Evolutionary conservation across 2,888 invertebrate genomes (phyloP).

Genomic region (Dasypolia templi): DNA sequence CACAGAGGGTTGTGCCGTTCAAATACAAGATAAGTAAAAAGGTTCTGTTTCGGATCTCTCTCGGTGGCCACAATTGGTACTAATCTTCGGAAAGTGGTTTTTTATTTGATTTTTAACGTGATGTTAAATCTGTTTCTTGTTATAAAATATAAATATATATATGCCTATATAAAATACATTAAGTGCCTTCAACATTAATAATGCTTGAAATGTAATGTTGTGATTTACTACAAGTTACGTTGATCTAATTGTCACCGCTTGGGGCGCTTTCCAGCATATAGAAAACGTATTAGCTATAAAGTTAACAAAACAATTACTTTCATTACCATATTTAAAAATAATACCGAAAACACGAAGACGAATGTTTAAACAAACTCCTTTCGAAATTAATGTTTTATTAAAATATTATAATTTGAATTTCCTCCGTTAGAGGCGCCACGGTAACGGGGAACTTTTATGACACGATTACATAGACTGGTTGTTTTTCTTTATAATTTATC

Average conservation of each 20-base stretch:
- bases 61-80: slow-evolving; percentile 17
- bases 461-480: slow-evolving; percentile 62
- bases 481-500: slow-evolving; percentile 70
- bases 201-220: too few species aligned
- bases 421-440: slow-evolving; percentile 69
- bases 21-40: slow-evolving; percentile 51
- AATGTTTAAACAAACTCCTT: slow-evolving; percentile 43
- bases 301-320: slow-evolving; percentile 15
- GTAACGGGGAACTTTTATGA: slow-evolving; percentile 55
- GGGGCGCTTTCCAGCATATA: slow-evolving; percentile 33
- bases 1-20: slow-evolving; percentile 57
- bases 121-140: neutral
- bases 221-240: slow-evolving; percentile 9
- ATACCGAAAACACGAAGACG: slow-evolving; percentile 18
- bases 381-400: slow-evolving; percentile 45
- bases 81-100: neutral
- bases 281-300: slow-evolving; percentile 7
- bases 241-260: slow-evolving; percentile 24
- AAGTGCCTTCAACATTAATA: neutral
- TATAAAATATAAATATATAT: too few species aligned
- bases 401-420: slow-evolving; percentile 48
- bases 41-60: slow-evolving; percentile 29
- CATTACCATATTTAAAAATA: slow-evolving; percentile 31
- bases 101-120: neutral
- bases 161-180: neutral